Evolutionary conservation across 2,888 invertebrate genomes (phyloP).

Genomic region (Perdita meconis): DNA sequence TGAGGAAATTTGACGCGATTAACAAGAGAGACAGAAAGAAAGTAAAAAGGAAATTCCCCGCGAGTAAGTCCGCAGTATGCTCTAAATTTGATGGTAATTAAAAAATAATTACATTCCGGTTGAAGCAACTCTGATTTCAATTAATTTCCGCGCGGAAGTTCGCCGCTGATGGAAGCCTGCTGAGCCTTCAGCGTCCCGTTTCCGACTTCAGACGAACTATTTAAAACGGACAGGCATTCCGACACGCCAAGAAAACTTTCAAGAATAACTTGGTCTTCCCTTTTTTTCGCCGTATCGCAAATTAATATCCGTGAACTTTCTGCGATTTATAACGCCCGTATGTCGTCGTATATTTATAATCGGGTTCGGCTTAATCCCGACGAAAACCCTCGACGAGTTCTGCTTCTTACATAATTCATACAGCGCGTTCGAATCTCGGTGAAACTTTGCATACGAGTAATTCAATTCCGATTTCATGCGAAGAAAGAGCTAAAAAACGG

Average conservation of each 20-base stretch:
- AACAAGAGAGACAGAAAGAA: no score
- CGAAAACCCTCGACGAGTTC: conserved; percentile 6
- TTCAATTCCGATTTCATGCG: conserved; percentile 47
- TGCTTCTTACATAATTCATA: conserved; percentile 47
- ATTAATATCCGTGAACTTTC: conserved; percentile 29
- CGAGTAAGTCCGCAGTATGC: not conserved
- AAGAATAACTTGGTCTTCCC: conserved; percentile 14
- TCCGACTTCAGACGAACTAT: not conserved
- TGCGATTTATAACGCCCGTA: conserved; percentile 23
- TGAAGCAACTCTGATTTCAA: not conserved
- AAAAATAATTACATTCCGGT: not conserved
- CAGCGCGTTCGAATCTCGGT: conserved; percentile 41
- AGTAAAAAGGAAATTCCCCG: no score
- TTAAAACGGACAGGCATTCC: conserved; percentile 3
- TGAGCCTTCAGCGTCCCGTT: not conserved
- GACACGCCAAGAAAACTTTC: conserved; percentile 12
- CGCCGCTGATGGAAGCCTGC: not conserved
- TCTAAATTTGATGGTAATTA: not conserved
- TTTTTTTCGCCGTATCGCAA: conserved; percentile 7
- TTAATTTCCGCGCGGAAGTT: not conserved
- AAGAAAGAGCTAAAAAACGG: not conserved
- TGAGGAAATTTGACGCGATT: no score
- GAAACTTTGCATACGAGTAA: conserved; percentile 46
- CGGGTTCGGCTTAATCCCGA: conserved; percentile 3
- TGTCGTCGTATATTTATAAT: conserved; percentile 20